These are phyloP conservation scores for Aegotheles bennettii DNA, from an alignment of 2,113 vertebrate species.

Conservation along the genomic window DNA sequence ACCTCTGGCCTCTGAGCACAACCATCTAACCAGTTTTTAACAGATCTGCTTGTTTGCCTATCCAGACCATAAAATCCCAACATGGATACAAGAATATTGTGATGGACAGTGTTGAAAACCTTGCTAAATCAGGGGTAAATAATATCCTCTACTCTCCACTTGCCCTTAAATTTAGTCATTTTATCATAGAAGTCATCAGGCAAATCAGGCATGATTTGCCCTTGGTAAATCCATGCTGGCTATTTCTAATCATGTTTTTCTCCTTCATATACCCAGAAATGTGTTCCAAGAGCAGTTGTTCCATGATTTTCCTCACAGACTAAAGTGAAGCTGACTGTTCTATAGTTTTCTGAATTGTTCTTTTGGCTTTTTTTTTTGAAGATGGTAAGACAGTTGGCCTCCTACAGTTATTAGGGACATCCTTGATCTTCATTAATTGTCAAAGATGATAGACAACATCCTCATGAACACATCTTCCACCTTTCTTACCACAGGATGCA, in stretches of 20 bases:
- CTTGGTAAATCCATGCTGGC: not conserved
- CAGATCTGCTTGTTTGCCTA: not conserved
- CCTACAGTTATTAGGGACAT: not conserved
- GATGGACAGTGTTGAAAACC: not conserved
- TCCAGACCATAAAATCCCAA: not conserved
- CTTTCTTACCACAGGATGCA: not conserved
- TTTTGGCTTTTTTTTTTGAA: not conserved
- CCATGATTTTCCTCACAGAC: too few relatives aligned
- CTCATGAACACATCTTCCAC: not conserved
- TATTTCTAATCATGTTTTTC: too few relatives aligned
- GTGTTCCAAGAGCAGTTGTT: too few relatives aligned
- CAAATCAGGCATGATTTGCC: not conserved
- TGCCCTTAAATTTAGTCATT: not conserved
- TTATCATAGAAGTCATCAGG: not conserved
- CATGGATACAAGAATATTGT: not conserved
- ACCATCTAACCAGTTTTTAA: not conserved
- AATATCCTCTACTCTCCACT: not conserved
- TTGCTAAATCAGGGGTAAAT: not conserved
- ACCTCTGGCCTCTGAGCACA: not conserved
- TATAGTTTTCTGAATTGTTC: not conserved
- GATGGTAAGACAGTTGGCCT: not conserved
- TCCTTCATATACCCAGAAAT: too few relatives aligned
- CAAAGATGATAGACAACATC: not conserved
- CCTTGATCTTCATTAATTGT: not conserved
- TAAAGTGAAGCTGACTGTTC: too few relatives aligned